phyloP scores from a whole-genome alignment of 2,888 invertebrate genomes.

The Hypolimnas misippus region DNA sequence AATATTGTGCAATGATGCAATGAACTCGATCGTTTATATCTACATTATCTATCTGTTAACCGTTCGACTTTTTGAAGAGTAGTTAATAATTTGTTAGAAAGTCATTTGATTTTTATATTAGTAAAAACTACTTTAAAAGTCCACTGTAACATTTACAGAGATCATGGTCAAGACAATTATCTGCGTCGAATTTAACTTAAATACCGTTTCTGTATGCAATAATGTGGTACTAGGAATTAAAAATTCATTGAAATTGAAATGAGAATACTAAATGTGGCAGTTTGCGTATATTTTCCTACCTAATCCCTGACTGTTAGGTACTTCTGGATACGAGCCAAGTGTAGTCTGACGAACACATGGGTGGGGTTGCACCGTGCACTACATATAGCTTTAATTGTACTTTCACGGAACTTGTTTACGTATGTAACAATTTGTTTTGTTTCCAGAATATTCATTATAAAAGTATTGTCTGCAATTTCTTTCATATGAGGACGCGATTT shows the following conservation, averaged over 20 bases:
- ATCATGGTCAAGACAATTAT: no score
- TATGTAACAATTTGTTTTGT: neutral
- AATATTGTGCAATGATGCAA: no score
- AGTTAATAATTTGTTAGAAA: no score
- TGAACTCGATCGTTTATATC: no score
- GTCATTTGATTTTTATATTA: no score
- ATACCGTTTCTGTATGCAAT: neutral
- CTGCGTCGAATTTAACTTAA: no score
- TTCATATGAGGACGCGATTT: no score
- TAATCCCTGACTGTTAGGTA: neutral
- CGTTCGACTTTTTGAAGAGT: no score
- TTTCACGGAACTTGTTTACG: neutral
- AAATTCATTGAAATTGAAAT: slow-evolving; percentile 1
- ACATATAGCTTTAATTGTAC: neutral
- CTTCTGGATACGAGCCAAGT: slow-evolving; percentile 1
- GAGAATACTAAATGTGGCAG: neutral
- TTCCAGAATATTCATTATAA: neutral
- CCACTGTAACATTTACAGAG: no score
- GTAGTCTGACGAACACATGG: neutral
- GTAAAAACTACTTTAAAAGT: no score
- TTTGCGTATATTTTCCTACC: slow-evolving; percentile 1
- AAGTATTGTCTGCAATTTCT: no score
- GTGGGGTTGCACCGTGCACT: neutral
- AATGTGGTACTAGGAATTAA: neutral
- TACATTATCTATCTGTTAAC: no score